phyloP scores from a whole-genome alignment of 1,140 invertebrate species.

The Drosophila guanche region DNA sequence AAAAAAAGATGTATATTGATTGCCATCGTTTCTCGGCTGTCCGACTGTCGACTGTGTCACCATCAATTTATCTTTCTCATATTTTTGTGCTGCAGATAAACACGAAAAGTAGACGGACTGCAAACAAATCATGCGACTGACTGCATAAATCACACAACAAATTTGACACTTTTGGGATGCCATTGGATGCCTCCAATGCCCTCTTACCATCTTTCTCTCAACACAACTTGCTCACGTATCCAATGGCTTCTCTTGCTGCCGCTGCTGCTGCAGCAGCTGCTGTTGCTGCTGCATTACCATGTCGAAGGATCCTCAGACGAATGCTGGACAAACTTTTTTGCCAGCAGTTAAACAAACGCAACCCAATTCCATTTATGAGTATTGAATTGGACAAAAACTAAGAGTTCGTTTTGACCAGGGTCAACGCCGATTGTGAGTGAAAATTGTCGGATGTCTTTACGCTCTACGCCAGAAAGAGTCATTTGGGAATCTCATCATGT shows the following conservation, averaged over 20 bases:
- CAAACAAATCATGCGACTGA: conserved; percentile 81
- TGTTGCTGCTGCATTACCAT: conserved; percentile 34
- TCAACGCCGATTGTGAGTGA: conserved; percentile 54
- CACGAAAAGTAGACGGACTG: conserved; percentile 80
- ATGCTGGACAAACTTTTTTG: conserved; percentile 50
- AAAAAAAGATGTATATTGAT: conserved; percentile 43
- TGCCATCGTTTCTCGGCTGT: conserved; percentile 38
- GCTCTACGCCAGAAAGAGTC: conserved; percentile 1
- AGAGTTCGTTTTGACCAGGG: conserved; percentile 35
- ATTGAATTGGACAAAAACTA: conserved; percentile 38
- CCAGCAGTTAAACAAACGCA: conserved; percentile 51
- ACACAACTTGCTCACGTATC: not conserved
- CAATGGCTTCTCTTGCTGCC: not conserved
- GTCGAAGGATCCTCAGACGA: conserved; percentile 17
- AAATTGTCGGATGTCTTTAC: conserved; percentile 26
- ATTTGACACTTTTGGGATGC: conserved; percentile 82
- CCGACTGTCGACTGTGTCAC: conserved; percentile 17
- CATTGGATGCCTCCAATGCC: conserved; percentile 33
- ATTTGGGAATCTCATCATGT: not conserved
- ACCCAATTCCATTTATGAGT: conserved; percentile 56
- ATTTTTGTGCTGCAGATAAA: conserved; percentile 75
- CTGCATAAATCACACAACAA: conserved; percentile 81
- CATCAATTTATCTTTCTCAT: conserved; percentile 81
- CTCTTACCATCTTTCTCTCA: not conserved
- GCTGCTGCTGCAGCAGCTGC: no score